Conservation (phyloP, 1,140 invertebrate genomes). For the Elymnias hypermnestra region DNA sequence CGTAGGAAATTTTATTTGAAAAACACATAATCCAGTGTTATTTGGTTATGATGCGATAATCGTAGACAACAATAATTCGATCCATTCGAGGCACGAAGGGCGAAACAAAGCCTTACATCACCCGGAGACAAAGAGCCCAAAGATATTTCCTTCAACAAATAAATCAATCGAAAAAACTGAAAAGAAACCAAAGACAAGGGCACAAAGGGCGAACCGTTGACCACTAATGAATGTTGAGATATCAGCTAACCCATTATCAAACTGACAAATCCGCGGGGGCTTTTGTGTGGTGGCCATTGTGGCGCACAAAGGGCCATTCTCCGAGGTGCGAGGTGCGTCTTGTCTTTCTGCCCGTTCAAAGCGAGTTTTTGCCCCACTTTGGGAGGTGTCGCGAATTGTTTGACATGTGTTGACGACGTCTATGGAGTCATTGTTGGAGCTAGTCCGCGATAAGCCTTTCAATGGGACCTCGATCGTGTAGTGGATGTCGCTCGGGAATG, state of each 20-base stretch:
- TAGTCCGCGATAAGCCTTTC: not conserved
- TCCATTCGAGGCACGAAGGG: not conserved
- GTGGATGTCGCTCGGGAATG: no score
- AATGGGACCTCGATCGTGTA: no score
- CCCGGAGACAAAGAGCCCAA: not conserved
- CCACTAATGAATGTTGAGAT: conserved; percentile 15
- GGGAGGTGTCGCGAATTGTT: conserved; percentile 17
- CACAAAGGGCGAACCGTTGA: conserved; percentile 13
- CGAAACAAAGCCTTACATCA: not conserved
- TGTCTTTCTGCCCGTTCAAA: conserved; percentile 21
- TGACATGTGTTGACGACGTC: conserved; percentile 12
- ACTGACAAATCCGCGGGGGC: conserved; percentile 18
- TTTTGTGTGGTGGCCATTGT: conserved; percentile 17
- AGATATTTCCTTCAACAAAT: conserved; percentile 7
- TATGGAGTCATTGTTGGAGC: not conserved
- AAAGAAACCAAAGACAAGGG: not conserved
- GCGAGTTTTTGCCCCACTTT: conserved; percentile 20
- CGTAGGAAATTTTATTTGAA: no score
- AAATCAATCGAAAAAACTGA: not conserved
- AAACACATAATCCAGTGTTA: no score
- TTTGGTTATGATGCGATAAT: not conserved
- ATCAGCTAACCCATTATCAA: conserved; percentile 27
- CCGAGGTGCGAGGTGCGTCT: conserved; percentile 22
- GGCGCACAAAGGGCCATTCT: conserved; percentile 15
- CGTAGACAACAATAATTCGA: not conserved